Base-by-base conservation (phyloP, 1,140 invertebrate species). In the Hyphantria cunea region DNA sequence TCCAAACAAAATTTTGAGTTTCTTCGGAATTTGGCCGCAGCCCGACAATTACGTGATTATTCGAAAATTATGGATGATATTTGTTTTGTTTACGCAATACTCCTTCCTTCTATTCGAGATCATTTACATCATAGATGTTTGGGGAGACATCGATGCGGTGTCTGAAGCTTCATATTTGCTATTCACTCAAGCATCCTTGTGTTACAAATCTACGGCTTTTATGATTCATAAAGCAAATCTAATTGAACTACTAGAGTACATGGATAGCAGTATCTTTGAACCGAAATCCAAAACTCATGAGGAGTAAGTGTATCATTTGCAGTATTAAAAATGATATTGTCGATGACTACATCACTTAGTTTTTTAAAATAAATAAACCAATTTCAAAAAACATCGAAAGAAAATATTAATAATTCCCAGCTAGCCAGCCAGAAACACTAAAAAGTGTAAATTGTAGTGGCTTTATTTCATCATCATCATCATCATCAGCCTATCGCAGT, bases 101-200 rank as follows among this genome's bases (percentile, higher is more conserved):
- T 74, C 72, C 0, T 86, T 89, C 49, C 52, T 85, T 4, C 13
- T 87, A 6, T 81, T 86, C 13, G 84, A 87, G 60, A 68, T 89
- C 13, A 68, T 87, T 17, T 89, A 89, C 42, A 76, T 89, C 33
- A 62, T 69, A 0, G 47, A 70, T 0, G 86, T 86, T 0, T 85
- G 78, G 79, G 84, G 83, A 2, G 76, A 89, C 33, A 62, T 89
- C 6, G 80, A 86, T 7, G 78, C 74, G 10, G 75, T 86, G 5
- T 86, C 84, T 3, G 84, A 87, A 48, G 83, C 80, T 0, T 84
- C 82, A 0, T 82, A 81, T 53, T 55, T 89, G 15, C 65, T 89
- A 3, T 87, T 89, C 42, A 89, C 86, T 6, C 82, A 86, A 61
- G 82, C 83, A 0, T 81, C 84, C 0, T 66, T 86, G 3, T 89